These are phyloP conservation scores for Elymnias hypermnestra DNA, from an alignment of 1,140 invertebrate genomes.

Conservation along the genomic window DNA sequence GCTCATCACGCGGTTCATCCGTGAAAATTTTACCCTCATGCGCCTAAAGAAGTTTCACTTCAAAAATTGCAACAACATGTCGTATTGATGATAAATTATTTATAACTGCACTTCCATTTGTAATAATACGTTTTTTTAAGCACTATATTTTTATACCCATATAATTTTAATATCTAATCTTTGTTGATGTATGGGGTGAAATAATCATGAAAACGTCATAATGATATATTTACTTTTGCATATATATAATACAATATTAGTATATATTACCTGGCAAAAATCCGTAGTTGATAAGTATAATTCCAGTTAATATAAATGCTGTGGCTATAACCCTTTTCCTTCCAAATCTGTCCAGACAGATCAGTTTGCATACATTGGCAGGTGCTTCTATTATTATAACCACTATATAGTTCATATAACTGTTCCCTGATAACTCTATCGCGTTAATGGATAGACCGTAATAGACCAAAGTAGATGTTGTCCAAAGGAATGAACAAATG, in stretches of 20 bases:
- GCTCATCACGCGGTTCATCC: too few species aligned
- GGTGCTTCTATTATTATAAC: constrained; percentile 78
- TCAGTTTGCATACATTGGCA: constrained; percentile 78
- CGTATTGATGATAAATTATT: too few species aligned
- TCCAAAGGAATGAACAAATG: constrained; percentile 83
- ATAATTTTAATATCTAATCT: too few species aligned
- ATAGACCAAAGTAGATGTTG: constrained; percentile 84
- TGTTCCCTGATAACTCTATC: constrained; percentile 80
- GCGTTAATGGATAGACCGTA: constrained; percentile 87
- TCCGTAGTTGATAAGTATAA: constrained; percentile 62
- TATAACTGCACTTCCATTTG: too few species aligned
- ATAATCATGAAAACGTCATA: too few species aligned
- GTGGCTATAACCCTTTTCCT: constrained; percentile 78
- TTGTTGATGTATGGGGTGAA: too few species aligned
- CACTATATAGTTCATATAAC: constrained; percentile 78
- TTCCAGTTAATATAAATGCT: constrained; percentile 78
- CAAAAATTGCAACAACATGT: too few species aligned
- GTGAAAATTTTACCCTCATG: too few species aligned
- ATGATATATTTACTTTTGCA: background rate
- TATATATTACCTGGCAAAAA: constrained; percentile 57
- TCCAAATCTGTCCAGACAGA: constrained; percentile 80
- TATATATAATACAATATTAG: too few species aligned
- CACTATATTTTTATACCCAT: too few species aligned
- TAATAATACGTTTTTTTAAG: too few species aligned
- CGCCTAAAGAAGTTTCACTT: too few species aligned